A percentile compares a stretch with the other conserved stretches of the same genome.
Conservation (phyloP, 1,140 invertebrate species). For the Arion vulgaris region DNA sequence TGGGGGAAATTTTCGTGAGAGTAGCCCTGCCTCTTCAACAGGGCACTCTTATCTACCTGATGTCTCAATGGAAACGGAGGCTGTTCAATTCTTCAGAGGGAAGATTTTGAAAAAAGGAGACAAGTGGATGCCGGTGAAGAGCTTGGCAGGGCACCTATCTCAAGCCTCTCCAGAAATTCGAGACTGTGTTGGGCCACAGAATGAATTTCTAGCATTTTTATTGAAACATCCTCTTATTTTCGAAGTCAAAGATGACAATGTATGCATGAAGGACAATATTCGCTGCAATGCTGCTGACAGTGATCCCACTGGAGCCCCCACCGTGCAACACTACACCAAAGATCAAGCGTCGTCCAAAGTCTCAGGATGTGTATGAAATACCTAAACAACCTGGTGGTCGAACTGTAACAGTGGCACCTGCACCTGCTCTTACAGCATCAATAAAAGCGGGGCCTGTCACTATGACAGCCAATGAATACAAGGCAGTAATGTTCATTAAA, state of each 20-base stretch:
- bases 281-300: constrained; percentile 65
- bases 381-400: constrained; percentile 37
- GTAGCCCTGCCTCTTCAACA: constrained; percentile 63
- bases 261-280: constrained; percentile 69
- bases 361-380: constrained; percentile 56
- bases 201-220: constrained; percentile 71
- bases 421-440: constrained; percentile 43
- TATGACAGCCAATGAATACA: constrained; percentile 73
- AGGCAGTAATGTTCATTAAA: constrained; percentile 72
- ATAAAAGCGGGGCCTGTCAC: constrained; percentile 67
- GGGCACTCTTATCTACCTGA: constrained; percentile 62
- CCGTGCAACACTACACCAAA: constrained; percentile 58
- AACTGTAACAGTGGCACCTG: constrained; percentile 48
- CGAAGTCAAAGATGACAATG: constrained; percentile 71
- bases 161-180: constrained; percentile 71
- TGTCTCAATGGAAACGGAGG: constrained; percentile 72
- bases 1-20: constrained; percentile 68
- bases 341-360: constrained; percentile 62
- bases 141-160: constrained; percentile 73
- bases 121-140: constrained; percentile 71
- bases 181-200: constrained; percentile 73
- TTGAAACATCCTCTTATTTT: constrained; percentile 72
- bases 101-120: constrained; percentile 71
- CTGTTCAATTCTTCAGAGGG: constrained; percentile 72
- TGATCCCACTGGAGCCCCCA: constrained; percentile 54